Evolutionary conservation across 2,797 vertebrate genomes (phyloP).

Genomic region (Margarornis squamiger): DNA sequence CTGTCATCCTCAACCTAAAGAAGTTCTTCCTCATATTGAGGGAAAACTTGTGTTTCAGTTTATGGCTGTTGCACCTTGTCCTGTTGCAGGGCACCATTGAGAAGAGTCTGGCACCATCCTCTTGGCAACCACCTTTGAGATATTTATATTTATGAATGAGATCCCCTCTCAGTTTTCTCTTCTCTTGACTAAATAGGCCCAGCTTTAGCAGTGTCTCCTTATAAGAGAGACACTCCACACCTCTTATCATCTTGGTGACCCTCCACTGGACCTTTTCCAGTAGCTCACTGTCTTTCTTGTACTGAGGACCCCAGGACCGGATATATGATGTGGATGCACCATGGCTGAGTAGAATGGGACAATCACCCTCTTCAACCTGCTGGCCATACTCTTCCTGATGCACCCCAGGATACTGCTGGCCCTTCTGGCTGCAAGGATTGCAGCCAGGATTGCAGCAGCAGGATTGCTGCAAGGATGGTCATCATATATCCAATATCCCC

Average conservation of each 20-base stretch:
- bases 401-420: too few relatives aligned
- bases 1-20: not conserved
- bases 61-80: not conserved
- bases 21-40: not conserved
- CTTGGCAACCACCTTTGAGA: fast-evolving
- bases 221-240: not conserved
- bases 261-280: not conserved
- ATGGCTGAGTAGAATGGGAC: fast-evolving
- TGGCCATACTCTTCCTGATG: not conserved
- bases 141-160: not conserved
- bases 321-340: not conserved
- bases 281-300: not conserved
- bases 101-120: not conserved
- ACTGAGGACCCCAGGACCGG: not conserved
- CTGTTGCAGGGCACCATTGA: too few relatives aligned
- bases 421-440: not conserved
- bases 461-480: not conserved
- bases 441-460: too few relatives aligned
- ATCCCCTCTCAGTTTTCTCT: not conserved
- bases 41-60: not conserved
- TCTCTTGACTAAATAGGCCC: not conserved
- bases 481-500: not conserved
- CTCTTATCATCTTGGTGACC: fast-evolving
- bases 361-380: fast-evolving
- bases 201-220: not conserved